Base-by-base conservation (phyloP, 2,797 vertebrate species). In the Lepilemur ruficaudatus region DNA sequence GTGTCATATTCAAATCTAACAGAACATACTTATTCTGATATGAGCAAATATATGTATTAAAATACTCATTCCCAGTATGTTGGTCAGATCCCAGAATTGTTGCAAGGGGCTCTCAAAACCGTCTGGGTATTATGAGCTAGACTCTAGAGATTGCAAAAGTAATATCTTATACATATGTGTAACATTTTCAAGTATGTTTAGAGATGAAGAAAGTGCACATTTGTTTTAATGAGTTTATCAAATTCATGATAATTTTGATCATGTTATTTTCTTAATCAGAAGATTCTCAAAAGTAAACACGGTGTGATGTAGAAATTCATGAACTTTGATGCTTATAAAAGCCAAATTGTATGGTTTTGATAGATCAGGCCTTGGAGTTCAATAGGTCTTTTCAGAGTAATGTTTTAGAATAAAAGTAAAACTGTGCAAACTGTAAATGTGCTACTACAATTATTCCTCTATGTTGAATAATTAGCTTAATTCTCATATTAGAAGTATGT, bases 261-360 rank as follows among this genome's bases (percentile, higher is more conserved):
- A 30, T 90, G 4, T 82, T 85, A 67, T 61, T 92, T 93, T 46
- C 50, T 76, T 95, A 76, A 87, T 92, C 4, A 79, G 59, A 93
- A 83, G 13, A 69, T 48, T 61, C 2, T 82, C 4, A 55, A 15
- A 69, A 57, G 3, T 59, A 82, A 83, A 10, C 18, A 43, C 86
- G 13, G 4, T 67, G 1, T 80, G 18, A 38, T 69, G 0, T 30
- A 80, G 57, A 85, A 38, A 91, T 14, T 59, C 50, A 63, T 61
- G 18, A n/a, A 7, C 32, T 69, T 79, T 69, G 4, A 22, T 90
- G 8, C n/a, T 80, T 55, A 23, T 63, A 73, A 70, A 80, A 65
- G 15, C 15, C 32, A 65, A 25, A 32, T 4, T 84, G 32, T 48
- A 7, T 59, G n/a, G 10, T 87, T 94, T 95, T 83, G 4, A 43